Conservation (phyloP, 2,888 invertebrate genomes). For the Lepidochrysops patricia region DNA sequence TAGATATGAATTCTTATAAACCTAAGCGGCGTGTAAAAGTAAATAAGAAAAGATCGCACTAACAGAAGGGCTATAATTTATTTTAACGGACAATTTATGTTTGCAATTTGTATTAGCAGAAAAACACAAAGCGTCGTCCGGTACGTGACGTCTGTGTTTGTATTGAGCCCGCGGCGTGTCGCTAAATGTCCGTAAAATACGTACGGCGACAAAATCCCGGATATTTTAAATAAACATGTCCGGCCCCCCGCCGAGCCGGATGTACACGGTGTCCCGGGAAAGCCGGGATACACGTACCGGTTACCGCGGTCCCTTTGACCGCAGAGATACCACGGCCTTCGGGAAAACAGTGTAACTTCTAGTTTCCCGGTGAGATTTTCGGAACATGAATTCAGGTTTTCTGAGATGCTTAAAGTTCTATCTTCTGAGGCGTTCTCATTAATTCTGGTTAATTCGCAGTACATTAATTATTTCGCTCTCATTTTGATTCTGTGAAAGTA, state of each 20-base stretch:
- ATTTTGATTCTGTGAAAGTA: too few relatives aligned
- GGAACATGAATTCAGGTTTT: too few relatives aligned
- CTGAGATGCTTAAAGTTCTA: too few relatives aligned
- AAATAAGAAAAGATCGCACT: too few relatives aligned
- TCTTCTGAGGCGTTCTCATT: too few relatives aligned
- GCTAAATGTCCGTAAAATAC: background rate
- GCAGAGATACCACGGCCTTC: background rate
- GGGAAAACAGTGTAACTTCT: background rate
- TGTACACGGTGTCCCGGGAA: background rate
- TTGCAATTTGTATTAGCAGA: background rate
- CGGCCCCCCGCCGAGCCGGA: background rate
- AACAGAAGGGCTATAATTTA: too few relatives aligned
- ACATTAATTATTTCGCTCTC: too few relatives aligned
- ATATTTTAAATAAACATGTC: conserved; percentile 2
- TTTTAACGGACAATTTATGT: background rate
- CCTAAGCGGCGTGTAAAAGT: too few relatives aligned
- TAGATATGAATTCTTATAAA: too few relatives aligned
- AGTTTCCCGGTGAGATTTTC: too few relatives aligned
- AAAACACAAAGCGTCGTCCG: background rate
- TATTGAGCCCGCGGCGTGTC: background rate
- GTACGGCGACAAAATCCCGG: background rate
- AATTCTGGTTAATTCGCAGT: too few relatives aligned
- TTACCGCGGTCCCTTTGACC: background rate
- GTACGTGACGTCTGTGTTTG: background rate
- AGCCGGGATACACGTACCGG: background rate